These are phyloP conservation scores for Sericinus montela DNA, from an alignment of 2,888 invertebrate species.

Conservation along the genomic window DNA sequence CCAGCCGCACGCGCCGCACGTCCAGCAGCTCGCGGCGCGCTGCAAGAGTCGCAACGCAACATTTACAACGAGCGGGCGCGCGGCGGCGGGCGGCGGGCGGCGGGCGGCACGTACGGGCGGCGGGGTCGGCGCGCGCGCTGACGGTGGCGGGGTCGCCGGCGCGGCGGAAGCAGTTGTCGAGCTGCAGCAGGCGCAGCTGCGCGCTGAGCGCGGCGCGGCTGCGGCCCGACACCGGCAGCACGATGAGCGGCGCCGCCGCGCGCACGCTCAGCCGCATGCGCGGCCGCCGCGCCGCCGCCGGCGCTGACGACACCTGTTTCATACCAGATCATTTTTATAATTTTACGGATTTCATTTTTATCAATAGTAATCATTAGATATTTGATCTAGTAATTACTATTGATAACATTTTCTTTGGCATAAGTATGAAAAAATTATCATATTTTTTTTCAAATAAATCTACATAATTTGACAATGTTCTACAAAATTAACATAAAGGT, in stretches of 20 bases:
- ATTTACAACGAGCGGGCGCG: no score
- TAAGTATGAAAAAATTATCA: no score
- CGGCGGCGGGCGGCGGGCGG: no score
- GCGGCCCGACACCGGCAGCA: constrained; percentile 91
- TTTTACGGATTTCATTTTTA: no score
- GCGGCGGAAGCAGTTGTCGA: constrained; percentile 86
- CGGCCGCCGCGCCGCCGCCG: constrained; percentile 75
- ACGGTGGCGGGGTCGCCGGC: constrained; percentile 79
- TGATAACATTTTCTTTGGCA: no score
- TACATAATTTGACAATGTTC: no score
- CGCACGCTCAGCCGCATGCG: constrained; percentile 80
- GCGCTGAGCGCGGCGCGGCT: constrained; percentile 88
- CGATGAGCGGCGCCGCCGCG: constrained; percentile 85
- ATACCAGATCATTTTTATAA: no score
- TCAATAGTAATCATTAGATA: no score
- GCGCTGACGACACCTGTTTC: constrained; percentile 33
- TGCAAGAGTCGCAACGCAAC: no score
- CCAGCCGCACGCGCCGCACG: constrained; percentile 84
- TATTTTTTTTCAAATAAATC: no score
- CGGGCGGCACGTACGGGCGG: constrained; percentile 45
- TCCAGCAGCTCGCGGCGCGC: constrained; percentile 81
- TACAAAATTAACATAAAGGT: no score
- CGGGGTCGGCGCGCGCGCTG: constrained; percentile 59
- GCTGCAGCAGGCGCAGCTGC: constrained; percentile 87
- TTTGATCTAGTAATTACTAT: no score